phyloP scores from a whole-genome alignment of 2,797 vertebrate species.

The Salmo trutta region DNA sequence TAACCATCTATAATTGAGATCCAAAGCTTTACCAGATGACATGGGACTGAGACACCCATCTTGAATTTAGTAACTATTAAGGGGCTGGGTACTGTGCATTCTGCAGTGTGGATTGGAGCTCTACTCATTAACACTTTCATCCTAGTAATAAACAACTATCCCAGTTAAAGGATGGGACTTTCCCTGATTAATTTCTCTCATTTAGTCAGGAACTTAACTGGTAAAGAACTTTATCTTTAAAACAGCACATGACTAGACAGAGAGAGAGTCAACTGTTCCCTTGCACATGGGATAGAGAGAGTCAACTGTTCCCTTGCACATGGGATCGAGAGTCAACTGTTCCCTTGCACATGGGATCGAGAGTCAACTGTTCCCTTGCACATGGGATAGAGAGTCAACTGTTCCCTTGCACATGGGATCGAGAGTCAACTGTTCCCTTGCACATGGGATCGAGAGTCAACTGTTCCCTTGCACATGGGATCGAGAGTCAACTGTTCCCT shows the following conservation, averaged over 20 bases:
- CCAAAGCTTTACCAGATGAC: background rate
- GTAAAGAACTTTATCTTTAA: background rate
- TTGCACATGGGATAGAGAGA: background rate
- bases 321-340: no score
- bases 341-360: no score
- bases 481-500: no score
- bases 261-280: background rate
- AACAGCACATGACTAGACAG: background rate
- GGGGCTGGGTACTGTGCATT: background rate
- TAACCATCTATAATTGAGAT: conserved; percentile 1
- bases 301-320: background rate
- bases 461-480: no score
- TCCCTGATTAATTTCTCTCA: background rate
- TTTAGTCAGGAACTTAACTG: background rate
- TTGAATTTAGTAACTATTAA: background rate
- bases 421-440: no score
- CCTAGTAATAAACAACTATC: background rate
- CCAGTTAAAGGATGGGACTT: background rate
- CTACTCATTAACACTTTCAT: background rate
- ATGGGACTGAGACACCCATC: background rate
- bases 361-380: background rate
- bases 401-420: no score
- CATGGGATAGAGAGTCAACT: background rate
- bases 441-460: no score
- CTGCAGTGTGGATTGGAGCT: background rate